Percentiles rank a stretch among this genome's conserved stretches.
phyloP scores from a whole-genome alignment of 2,113 vertebrate genomes.

The Patagioenas fasciata region DNA sequence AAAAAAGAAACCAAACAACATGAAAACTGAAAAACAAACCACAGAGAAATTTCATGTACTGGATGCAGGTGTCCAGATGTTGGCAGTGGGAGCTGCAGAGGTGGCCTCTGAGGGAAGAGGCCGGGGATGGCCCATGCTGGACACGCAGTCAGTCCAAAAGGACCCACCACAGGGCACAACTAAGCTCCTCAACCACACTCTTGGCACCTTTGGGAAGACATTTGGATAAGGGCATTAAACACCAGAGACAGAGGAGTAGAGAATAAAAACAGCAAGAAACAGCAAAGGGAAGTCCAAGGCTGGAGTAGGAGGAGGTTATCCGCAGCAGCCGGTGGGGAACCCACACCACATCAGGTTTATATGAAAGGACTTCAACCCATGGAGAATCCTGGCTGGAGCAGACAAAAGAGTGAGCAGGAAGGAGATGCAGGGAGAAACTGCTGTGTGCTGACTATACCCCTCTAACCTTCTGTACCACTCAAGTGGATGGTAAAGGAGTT shows the following conservation, averaged over 20 bases:
- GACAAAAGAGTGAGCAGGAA: neutral
- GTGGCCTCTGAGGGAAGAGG: neutral
- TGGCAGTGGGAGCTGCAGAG: too few relatives aligned
- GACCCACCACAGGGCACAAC: accelerated
- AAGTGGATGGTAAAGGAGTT: neutral
- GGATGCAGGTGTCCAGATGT: neutral
- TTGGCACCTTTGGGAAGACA: neutral
- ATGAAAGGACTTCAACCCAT: neutral
- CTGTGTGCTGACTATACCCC: neutral
- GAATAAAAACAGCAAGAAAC: neutral
- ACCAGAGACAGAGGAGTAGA: neutral
- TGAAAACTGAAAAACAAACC: too few relatives aligned
- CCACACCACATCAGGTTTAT: neutral
- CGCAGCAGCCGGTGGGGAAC: neutral
- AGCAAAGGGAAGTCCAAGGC: neutral
- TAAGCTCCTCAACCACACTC: neutral
- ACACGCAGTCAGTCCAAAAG: accelerated
- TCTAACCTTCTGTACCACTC: neutral
- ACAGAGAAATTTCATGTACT: neutral
- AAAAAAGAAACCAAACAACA: too few relatives aligned
- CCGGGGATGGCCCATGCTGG: accelerated
- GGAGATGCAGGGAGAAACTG: accelerated
- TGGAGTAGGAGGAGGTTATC: neutral
- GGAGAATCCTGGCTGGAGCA: neutral
- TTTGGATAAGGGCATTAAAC: neutral